These are phyloP conservation scores for Panulirus ornatus DNA, from an alignment of 1,140 invertebrate genomes.

Conservation along the genomic window DNA sequence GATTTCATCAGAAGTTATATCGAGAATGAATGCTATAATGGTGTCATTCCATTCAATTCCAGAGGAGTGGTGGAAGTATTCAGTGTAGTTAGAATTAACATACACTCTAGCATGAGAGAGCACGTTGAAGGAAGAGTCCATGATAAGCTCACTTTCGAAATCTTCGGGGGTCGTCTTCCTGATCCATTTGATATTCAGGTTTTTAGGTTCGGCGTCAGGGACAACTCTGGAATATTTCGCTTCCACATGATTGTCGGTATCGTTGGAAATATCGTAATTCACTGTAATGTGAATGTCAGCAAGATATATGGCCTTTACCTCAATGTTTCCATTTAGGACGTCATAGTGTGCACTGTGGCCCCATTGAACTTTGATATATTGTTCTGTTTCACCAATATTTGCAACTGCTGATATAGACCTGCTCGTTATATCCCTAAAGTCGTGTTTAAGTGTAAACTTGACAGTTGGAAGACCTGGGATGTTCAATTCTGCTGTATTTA, in stretches of 20 bases:
- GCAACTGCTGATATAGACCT: slow-evolving; percentile 44
- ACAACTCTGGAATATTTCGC: slow-evolving; percentile 38
- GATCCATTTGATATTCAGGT: slow-evolving; percentile 41
- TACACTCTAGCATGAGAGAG: slow-evolving; percentile 45
- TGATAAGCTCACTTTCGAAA: slow-evolving; percentile 56
- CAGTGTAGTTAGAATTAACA: slow-evolving; percentile 52
- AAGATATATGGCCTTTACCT: slow-evolving; percentile 45
- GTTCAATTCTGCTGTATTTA: neutral
- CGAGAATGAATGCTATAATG: slow-evolving; percentile 32
- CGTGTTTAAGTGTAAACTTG: slow-evolving; percentile 61
- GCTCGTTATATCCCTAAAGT: slow-evolving; percentile 50
- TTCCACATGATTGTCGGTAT: slow-evolving; percentile 51
- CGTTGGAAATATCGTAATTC: slow-evolving; percentile 62
- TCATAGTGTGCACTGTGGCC: slow-evolving; percentile 39
- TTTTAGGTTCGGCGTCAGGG: slow-evolving; percentile 29
- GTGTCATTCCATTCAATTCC: slow-evolving; percentile 48
- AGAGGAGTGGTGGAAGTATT: slow-evolving; percentile 45
- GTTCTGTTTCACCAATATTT: slow-evolving; percentile 24
- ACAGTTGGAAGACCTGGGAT: too few relatives aligned
- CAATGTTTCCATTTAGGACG: slow-evolving; percentile 47
- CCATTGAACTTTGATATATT: slow-evolving; percentile 48
- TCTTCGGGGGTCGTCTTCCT: slow-evolving; percentile 22
- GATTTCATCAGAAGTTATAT: slow-evolving; percentile 44
- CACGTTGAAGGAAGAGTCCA: slow-evolving; percentile 56
- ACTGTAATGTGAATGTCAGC: slow-evolving; percentile 47